phyloP scores from a whole-genome alignment of 2,797 vertebrate species.

The Helostoma temminkii region DNA sequence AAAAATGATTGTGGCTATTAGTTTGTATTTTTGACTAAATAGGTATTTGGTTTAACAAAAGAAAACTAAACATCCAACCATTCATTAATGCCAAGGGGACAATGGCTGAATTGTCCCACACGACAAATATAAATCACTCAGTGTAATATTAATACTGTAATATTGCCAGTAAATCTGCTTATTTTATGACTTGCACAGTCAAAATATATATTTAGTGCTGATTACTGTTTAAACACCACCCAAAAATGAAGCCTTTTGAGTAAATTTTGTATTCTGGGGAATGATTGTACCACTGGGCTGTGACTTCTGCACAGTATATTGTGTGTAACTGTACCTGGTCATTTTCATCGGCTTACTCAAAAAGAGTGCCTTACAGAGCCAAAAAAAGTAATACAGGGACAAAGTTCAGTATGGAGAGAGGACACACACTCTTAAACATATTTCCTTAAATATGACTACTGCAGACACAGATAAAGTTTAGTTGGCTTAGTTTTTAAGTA shows the following conservation, averaged over 20 bases:
- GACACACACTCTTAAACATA: neutral
- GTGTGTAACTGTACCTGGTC: conserved; percentile 8
- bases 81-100: neutral
- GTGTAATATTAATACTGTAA: conserved; percentile 20
- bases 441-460: conserved; percentile 32
- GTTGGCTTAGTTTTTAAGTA: conserved; percentile 40
- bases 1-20: too few relatives aligned
- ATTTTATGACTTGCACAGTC: conserved; percentile 15
- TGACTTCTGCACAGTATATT: neutral
- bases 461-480: conserved; percentile 24
- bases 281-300: neutral
- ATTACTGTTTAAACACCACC: neutral
- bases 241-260: conserved; percentile 4
- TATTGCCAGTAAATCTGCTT: conserved; percentile 2
- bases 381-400: neutral
- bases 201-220: neutral
- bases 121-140: neutral
- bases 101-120: neutral
- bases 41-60: too few relatives aligned
- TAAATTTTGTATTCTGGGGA: conserved; percentile 9
- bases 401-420: conserved; percentile 41
- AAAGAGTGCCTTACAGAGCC: conserved; percentile 10
- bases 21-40: too few relatives aligned
- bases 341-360: conserved; percentile 16
- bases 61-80: too few relatives aligned